Evolutionary conservation across 2,888 invertebrate species (phyloP).

Genomic region (Yponomeuta cagnagella): DNA sequence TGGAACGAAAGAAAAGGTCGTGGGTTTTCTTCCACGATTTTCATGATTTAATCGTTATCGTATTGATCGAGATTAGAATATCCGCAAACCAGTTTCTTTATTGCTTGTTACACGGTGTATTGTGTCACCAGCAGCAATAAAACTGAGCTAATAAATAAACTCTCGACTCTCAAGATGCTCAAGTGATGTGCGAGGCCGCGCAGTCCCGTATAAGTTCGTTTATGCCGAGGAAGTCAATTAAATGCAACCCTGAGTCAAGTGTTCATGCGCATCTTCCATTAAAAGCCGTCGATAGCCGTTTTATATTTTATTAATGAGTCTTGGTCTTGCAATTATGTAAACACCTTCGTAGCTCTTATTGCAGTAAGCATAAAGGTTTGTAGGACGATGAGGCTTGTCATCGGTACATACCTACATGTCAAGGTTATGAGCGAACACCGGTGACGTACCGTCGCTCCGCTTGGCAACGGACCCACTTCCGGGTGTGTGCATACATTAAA

Average conservation of each 20-base stretch:
- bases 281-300: constrained; percentile 32
- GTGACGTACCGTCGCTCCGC: constrained; percentile 28
- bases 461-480: constrained; percentile 42
- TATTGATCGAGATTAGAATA: too few relatives aligned
- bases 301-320: constrained; percentile 43
- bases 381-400: constrained; percentile 36
- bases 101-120: too few relatives aligned
- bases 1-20: too few relatives aligned
- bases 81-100: too few relatives aligned
- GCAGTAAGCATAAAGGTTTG: neutral
- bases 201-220: constrained; percentile 5
- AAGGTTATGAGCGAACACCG: constrained; percentile 40
- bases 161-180: neutral
- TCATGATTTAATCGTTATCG: too few relatives aligned
- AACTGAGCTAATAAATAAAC: neutral
- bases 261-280: constrained; percentile 11
- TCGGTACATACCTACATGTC: constrained; percentile 42
- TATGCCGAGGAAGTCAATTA: constrained; percentile 12
- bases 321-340: constrained; percentile 39
- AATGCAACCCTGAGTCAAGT: constrained; percentile 8
- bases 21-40: too few relatives aligned
- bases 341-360: constrained; percentile 27
- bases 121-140: neutral
- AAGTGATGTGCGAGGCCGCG: neutral
- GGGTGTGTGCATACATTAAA: constrained; percentile 37